Conservation (phyloP, 2,797 vertebrate genomes). For the Momotus momota region DNA sequence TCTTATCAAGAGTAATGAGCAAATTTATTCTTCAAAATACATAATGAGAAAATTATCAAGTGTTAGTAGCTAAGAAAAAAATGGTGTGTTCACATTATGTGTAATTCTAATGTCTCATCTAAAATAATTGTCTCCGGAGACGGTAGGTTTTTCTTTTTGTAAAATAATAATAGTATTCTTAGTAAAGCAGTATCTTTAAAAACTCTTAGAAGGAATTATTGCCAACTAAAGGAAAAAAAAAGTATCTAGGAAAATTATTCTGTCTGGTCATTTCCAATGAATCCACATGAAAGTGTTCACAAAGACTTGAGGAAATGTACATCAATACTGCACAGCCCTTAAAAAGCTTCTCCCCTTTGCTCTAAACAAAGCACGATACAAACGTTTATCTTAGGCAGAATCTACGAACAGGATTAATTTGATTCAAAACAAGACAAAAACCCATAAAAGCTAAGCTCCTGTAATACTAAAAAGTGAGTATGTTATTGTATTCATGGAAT, state of each 20-base stretch:
- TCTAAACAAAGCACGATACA: background rate
- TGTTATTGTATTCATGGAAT: background rate
- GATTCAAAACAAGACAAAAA: background rate
- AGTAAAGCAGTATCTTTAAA: background rate
- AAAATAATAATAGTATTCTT: background rate
- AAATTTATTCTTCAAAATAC: background rate
- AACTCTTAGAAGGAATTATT: background rate
- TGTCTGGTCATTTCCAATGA: background rate
- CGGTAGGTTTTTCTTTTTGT: background rate
- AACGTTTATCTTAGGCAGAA: background rate
- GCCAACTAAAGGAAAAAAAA: background rate
- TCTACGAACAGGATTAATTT: background rate
- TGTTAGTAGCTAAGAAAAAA: background rate
- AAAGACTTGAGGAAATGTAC: background rate
- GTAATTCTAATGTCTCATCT: background rate
- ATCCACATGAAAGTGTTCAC: background rate
- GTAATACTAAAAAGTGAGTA: background rate
- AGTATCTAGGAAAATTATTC: background rate
- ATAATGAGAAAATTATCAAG: background rate
- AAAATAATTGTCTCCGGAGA: conserved; percentile 40
- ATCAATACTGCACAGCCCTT: background rate
- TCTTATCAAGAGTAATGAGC: background rate
- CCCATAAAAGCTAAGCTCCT: background rate
- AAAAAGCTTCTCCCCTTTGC: background rate
- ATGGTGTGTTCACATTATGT: background rate